Conservation (phyloP, 1,140 invertebrate species). For the Archivesica marissinica region DNA sequence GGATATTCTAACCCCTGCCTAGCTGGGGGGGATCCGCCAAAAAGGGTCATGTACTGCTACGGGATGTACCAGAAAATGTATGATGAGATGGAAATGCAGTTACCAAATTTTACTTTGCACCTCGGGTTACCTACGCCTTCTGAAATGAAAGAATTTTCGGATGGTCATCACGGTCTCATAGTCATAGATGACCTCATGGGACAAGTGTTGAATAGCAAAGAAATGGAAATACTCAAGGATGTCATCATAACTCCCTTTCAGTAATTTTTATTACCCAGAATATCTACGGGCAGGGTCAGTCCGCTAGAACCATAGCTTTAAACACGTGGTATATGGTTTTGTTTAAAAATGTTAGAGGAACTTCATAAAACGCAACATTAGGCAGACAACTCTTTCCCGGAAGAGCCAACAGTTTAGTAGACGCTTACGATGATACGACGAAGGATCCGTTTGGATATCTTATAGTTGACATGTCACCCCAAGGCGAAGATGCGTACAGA, state of each 20-base stretch:
- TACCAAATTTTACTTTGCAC: too few relatives aligned
- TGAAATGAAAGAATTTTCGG: too few relatives aligned
- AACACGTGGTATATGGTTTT: conserved; percentile 42
- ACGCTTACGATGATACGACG: conserved; percentile 9
- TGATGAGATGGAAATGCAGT: too few relatives aligned
- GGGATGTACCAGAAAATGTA: too few relatives aligned
- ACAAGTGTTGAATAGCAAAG: background rate
- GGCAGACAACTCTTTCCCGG: background rate
- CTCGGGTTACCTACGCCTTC: too few relatives aligned
- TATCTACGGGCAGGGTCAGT: background rate
- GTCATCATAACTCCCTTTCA: conserved; percentile 14
- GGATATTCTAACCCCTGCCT: too few relatives aligned
- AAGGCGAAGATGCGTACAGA: background rate
- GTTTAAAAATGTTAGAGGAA: background rate
- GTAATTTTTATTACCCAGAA: background rate
- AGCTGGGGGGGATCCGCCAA: too few relatives aligned
- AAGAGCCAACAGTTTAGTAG: background rate
- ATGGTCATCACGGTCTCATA: background rate
- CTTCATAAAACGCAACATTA: background rate
- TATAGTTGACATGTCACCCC: background rate
- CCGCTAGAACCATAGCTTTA: conserved; percentile 31
- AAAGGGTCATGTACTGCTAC: too few relatives aligned
- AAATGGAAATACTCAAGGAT: conserved; percentile 38
- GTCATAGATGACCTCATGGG: conserved; percentile 42
- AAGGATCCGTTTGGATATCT: background rate